Evolutionary conservation across 2,113 vertebrate species (phyloP), one percentile per base, ranked within the genome.

Genomic region (Ameiurus melas): DNA sequence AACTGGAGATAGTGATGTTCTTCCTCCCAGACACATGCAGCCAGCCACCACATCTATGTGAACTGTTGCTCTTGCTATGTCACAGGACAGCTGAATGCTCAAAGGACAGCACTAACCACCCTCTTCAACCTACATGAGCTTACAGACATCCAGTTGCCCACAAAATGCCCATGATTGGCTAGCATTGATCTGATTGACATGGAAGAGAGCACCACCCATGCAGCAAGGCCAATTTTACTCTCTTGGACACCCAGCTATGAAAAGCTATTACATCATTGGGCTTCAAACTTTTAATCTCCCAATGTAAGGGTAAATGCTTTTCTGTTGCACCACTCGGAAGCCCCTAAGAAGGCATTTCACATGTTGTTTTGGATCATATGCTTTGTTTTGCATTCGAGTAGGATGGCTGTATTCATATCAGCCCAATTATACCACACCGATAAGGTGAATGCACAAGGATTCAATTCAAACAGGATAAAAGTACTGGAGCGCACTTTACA

Each of bases 401-500:
- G 51, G 22, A 78, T 47, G 2, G 19, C n/a, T n/a, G n/a, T 80
- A 30, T 57, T 80, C n/a, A 33, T 64, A 62, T 47, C 39, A 73
- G 53, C 14, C 13, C 47, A 79, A 8, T 51, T 79, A 79, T 16
- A 17, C 77, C 53, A n/a, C 25, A 27, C 47, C 1, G 22, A 27
- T 27, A 80, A 51, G 27, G 5, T 53, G 13, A 78, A 78, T 19
- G 53, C 30, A 36, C 30, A 57, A 81, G 55, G n/a, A 36, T 81
- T 81, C 30, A 20, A 58, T 81, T 58, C 55, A 81, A 58, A 58
- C 19, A 13, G 51, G 25, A 55, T 33, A 64, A 51, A 88, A 86
- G 53, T 64, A 64, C 82, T 68, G 71, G 51, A 83, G 30, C 70
- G 55, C 43, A 84, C n/a, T 75, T 88, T 64, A 64, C 82, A 75